Conservation (phyloP, 2,113 vertebrate species). For the Fregata magnificens region DNA sequence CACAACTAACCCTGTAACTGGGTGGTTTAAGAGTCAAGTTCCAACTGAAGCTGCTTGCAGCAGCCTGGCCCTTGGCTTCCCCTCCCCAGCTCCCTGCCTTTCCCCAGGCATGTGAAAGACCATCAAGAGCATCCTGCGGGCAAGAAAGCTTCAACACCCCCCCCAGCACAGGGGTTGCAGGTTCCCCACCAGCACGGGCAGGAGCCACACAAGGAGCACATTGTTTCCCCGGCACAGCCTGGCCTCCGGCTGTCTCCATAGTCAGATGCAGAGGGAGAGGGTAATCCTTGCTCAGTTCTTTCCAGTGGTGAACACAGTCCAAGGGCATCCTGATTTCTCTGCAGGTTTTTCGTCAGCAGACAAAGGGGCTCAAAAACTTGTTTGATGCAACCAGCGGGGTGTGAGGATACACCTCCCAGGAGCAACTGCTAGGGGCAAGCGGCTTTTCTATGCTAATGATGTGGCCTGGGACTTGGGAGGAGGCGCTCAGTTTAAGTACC, state of each 20-base stretch:
- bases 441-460: not conserved
- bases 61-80: not conserved
- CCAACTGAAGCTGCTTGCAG: not conserved
- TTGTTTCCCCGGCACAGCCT: rapidly evolving
- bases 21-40: not conserved
- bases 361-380: not conserved
- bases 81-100: not conserved
- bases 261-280: not conserved
- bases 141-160: not conserved
- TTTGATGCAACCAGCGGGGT: not conserved
- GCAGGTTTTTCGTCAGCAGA: not conserved
- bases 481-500: not conserved
- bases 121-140: not conserved
- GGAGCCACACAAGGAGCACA: not conserved
- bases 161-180: not conserved
- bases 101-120: not conserved
- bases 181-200: not conserved
- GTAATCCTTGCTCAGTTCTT: not conserved
- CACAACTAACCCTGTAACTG: not conserved
- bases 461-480: not conserved
- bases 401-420: not conserved
- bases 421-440: not conserved
- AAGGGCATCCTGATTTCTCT: not conserved
- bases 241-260: not conserved
- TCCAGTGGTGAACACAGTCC: not conserved